phyloP scores from a whole-genome alignment of 2,888 invertebrate species.

The Synergus umbraculus region DNA sequence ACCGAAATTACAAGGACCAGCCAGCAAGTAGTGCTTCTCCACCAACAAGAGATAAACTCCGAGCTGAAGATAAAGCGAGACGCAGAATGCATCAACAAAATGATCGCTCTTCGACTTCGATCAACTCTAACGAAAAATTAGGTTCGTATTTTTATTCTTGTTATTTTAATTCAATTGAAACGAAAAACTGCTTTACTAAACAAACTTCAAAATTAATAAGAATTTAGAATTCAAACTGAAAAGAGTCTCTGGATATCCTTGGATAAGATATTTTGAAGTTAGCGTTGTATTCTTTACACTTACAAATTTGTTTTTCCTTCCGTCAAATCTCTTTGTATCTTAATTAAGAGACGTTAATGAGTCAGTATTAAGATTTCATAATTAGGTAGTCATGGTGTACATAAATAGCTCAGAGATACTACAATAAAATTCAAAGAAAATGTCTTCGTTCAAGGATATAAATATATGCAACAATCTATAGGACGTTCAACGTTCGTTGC shows the following conservation, averaged over 20 bases:
- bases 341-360: not conserved
- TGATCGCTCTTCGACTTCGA: conserved; percentile 59
- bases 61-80: conserved; percentile 86
- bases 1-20: conserved; percentile 81
- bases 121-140: conserved; percentile 67
- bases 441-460: not conserved
- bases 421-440: not conserved
- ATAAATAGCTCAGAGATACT: not conserved
- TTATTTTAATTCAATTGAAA: not conserved
- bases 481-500: not conserved
- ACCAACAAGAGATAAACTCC: conserved; percentile 88
- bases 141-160: conserved; percentile 61
- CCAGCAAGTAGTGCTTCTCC: conserved; percentile 88
- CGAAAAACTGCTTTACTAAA: too few species aligned
- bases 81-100: conserved; percentile 73
- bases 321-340: not conserved
- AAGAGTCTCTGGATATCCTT: not conserved
- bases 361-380: not conserved
- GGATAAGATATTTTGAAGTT: not conserved
- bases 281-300: not conserved
- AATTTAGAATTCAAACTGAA: not conserved
- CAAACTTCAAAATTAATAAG: too few species aligned
- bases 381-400: not conserved
- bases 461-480: not conserved
- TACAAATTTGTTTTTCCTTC: not conserved